Percentiles rank a stretch among this genome's conserved stretches.
These are phyloP conservation scores for Chaetodon trifascialis DNA, from an alignment of 2,113 vertebrate species.

Conservation along the genomic window DNA sequence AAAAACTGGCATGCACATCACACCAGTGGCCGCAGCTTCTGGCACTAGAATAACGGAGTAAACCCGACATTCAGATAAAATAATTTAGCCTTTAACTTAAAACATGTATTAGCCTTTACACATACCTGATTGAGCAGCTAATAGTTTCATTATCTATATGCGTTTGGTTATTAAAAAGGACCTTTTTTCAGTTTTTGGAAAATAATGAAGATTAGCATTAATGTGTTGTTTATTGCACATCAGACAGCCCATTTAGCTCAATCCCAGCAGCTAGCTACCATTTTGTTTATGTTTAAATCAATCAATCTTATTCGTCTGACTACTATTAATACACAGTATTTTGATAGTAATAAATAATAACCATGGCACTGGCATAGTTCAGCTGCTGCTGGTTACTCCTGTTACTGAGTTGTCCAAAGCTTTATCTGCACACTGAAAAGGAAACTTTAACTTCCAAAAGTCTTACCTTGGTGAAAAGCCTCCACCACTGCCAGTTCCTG, in stretches of 20 bases:
- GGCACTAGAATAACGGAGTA: neutral
- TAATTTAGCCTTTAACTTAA: neutral
- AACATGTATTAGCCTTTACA: neutral
- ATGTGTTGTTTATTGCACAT: no score
- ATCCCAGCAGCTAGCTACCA: neutral
- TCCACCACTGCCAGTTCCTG: constrained; percentile 99
- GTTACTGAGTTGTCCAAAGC: neutral
- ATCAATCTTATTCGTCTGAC: neutral
- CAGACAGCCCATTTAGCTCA: no score
- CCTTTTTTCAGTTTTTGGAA: neutral
- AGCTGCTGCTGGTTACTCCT: no score
- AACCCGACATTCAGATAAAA: neutral
- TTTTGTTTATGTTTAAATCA: neutral
- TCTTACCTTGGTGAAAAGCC: constrained; percentile 96
- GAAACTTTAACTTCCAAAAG: neutral
- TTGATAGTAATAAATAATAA: neutral
- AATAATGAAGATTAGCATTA: neutral
- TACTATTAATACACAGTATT: neutral
- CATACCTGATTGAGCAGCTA: neutral
- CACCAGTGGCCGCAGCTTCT: neutral
- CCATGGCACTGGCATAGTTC: neutral
- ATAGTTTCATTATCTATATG: no score
- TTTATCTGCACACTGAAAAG: neutral
- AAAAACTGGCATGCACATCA: no score
- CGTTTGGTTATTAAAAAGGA: no score